These are phyloP conservation scores for Netelia virgata DNA, from an alignment of 2,888 invertebrate species.

Conservation along the genomic window DNA sequence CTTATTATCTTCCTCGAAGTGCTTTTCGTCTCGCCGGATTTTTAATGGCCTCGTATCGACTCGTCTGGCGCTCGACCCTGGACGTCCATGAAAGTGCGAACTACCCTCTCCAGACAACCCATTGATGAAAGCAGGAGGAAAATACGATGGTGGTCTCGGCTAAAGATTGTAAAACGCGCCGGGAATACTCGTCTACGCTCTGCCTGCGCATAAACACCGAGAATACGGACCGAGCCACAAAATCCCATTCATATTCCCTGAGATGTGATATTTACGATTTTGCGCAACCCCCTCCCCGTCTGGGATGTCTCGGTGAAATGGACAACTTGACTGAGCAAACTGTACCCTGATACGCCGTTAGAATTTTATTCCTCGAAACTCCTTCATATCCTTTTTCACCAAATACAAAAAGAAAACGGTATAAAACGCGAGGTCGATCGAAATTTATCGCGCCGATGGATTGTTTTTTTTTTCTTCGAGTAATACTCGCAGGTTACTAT, in stretches of 20 bases:
- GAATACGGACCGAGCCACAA: conserved; percentile 51
- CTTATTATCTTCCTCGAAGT: background rate
- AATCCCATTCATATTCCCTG: conserved; percentile 34
- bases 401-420: background rate
- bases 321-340: conserved; percentile 9
- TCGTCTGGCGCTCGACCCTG: conserved; percentile 36
- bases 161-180: conserved; percentile 59
- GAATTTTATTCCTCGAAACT: conserved; percentile 8
- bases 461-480: background rate
- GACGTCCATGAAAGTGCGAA: conserved; percentile 41
- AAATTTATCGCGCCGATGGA: too few relatives aligned
- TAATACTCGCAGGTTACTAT: background rate
- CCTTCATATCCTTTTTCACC: conserved; percentile 8
- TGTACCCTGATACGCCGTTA: conserved; percentile 12
- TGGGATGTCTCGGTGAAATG: conserved; percentile 25
- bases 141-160: conserved; percentile 21
- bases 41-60: conserved; percentile 52
- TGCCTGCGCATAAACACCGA: conserved; percentile 49
- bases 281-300: background rate
- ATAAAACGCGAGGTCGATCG: too few relatives aligned
- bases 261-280: conserved; percentile 51
- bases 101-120: conserved; percentile 35
- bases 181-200: conserved; percentile 30
- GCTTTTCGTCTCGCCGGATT: conserved; percentile 28
- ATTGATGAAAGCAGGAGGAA: conserved; percentile 6